Conservation (phyloP, 2,797 vertebrate species). For the Onychomys leucogaster region DNA sequence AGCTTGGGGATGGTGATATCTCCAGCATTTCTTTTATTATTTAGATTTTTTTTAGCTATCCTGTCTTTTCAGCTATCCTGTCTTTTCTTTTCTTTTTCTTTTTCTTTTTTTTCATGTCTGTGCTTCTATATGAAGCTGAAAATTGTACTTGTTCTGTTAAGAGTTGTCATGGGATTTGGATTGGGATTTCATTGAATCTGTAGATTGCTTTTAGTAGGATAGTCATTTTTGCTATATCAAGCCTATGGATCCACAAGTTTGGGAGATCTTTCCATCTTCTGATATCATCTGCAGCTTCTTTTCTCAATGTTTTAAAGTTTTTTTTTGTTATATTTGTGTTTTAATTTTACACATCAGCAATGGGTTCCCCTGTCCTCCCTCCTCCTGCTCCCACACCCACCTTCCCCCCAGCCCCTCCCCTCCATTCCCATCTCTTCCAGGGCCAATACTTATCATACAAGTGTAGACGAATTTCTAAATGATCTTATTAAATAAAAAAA, state of each 20-base stretch:
- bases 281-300: background rate
- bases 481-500: no score
- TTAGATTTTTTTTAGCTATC: background rate
- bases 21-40: background rate
- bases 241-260: background rate
- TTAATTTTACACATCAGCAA: no score
- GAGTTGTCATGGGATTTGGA: background rate
- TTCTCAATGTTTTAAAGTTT: background rate
- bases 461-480: no score
- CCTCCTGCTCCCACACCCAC: no score
- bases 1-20: background rate
- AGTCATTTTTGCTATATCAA: no score
- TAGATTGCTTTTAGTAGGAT: background rate
- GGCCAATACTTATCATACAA: no score
- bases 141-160: background rate
- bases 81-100: background rate
- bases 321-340: no score
- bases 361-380: no score
- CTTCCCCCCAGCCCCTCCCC: no score
- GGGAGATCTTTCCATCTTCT: background rate
- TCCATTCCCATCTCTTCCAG: no score
- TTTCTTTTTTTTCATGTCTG: background rate
- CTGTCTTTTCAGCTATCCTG: background rate
- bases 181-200: background rate
- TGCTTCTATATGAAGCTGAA: background rate